Percentiles rank a stretch among this genome's conserved stretches.
These are phyloP conservation scores for Xanthia togata DNA, from an alignment of 2,888 invertebrate genomes.

Conservation along the genomic window DNA sequence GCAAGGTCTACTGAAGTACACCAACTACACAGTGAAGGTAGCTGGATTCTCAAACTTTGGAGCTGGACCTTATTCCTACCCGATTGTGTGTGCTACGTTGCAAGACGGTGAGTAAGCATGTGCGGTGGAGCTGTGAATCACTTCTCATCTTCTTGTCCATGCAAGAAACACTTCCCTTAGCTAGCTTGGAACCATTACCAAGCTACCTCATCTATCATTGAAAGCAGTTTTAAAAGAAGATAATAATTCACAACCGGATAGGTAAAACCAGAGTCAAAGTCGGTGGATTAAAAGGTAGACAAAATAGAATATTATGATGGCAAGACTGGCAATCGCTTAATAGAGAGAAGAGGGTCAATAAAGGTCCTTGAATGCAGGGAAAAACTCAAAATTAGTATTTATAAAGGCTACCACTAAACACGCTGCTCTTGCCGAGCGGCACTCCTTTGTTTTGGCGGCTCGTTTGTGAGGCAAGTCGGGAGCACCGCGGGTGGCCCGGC, in stretches of 20 bases:
- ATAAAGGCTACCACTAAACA: too few relatives aligned
- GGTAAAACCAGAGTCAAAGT: background rate
- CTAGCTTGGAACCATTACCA: background rate
- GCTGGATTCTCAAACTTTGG: constrained; percentile 96
- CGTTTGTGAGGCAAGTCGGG: too few relatives aligned
- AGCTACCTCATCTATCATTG: background rate
- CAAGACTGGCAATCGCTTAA: background rate
- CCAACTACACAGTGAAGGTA: constrained; percentile 96
- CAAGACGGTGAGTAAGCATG: constrained; percentile 92
- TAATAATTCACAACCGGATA: background rate
- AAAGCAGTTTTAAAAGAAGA: background rate
- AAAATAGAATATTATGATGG: background rate
- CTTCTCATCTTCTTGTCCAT: too few relatives aligned
- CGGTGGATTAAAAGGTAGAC: background rate
- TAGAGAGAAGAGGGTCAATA: background rate
- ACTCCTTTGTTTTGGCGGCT: too few relatives aligned
- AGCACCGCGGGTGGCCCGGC: too few relatives aligned
- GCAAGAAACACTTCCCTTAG: too few relatives aligned
- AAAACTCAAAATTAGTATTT: background rate
- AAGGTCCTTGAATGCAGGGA: background rate
- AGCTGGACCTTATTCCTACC: constrained; percentile 94
- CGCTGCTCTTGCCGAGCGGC: too few relatives aligned
- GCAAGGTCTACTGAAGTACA: constrained; percentile 94
- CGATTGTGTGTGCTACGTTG: constrained; percentile 94
- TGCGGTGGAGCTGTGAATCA: too few relatives aligned